Evolutionary conservation across 2,797 vertebrate species (phyloP).

Genomic region (Muscicapa comitata): DNA sequence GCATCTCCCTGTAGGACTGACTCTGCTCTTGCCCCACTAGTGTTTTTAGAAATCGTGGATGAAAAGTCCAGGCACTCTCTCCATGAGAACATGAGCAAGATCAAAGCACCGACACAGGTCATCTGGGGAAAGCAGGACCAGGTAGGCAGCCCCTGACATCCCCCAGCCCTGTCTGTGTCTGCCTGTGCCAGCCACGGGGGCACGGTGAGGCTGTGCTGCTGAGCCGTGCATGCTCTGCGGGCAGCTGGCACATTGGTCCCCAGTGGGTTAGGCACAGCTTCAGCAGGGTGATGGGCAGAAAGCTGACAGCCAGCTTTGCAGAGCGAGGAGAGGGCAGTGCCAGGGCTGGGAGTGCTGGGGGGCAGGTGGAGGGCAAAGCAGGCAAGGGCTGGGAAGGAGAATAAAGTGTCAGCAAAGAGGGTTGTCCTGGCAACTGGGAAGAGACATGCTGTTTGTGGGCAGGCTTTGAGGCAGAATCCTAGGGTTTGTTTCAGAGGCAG

Average conservation of each 20-base stretch:
- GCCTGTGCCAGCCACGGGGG: accelerated
- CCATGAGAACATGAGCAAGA: slow-evolving; percentile 86
- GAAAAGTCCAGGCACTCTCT: slow-evolving; percentile 85
- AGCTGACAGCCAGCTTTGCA: not conserved
- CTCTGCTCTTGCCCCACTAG: slow-evolving; percentile 68
- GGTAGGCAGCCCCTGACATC: slow-evolving; percentile 67
- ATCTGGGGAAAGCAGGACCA: slow-evolving; percentile 97
- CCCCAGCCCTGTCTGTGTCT: not conserved
- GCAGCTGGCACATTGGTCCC: not conserved
- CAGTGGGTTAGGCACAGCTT: not conserved
- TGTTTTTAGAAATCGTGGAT: slow-evolving; percentile 83
- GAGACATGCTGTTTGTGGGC: not conserved
- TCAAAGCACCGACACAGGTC: slow-evolving; percentile 84
- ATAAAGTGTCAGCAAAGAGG: not conserved
- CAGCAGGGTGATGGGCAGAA: not conserved
- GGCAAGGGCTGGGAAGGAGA: not conserved
- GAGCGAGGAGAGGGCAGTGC: not conserved
- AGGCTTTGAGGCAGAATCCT: not conserved
- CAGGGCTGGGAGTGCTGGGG: not conserved
- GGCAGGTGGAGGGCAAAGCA: not conserved
- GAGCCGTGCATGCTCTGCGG: accelerated
- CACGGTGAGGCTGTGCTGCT: not conserved
- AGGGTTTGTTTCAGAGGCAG: not conserved
- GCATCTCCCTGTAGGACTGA: not conserved
- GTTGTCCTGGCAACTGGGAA: slow-evolving; percentile 5